phyloP scores from a whole-genome alignment of 2,113 vertebrate genomes.

The Carassius auratus region DNA sequence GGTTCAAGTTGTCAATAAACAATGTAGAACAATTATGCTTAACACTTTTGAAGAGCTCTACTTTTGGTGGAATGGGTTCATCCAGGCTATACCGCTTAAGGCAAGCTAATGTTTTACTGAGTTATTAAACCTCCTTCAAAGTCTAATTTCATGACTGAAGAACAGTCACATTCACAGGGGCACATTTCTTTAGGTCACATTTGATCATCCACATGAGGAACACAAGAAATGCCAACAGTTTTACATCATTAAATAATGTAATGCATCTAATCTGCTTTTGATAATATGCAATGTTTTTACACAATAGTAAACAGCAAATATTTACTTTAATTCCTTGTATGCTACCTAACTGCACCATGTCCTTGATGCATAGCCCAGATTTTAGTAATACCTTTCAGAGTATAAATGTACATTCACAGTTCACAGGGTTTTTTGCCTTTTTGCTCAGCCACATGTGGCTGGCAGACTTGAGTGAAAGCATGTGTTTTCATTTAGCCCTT shows the following conservation, averaged over 20 bases:
- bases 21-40: not conserved
- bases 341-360: not conserved
- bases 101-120: not conserved
- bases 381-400: not conserved
- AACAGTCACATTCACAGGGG: conserved; percentile 5
- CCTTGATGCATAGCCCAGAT: not conserved
- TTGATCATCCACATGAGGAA: not conserved
- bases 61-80: not conserved
- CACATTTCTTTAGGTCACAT: conserved; percentile 23
- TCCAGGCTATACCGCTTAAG: not conserved
- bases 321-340: not conserved
- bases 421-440: not conserved
- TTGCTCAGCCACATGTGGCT: conserved; percentile 40
- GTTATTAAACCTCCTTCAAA: conserved; percentile 7
- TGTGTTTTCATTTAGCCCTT: conserved; percentile 56
- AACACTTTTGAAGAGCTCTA: not conserved
- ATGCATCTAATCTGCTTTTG: conserved; percentile 18
- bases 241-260: not conserved
- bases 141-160: conserved; percentile 27
- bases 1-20: not conserved
- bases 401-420: conserved; percentile 20
- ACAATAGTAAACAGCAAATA: not conserved
- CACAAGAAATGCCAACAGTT: not conserved
- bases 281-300: not conserved
- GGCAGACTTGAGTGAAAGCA: conserved; percentile 40